A percentile compares a stretch with the other conserved stretches of the same genome.
Conservation (phyloP, 2,888 invertebrate genomes). For the Eristalis tenax region DNA sequence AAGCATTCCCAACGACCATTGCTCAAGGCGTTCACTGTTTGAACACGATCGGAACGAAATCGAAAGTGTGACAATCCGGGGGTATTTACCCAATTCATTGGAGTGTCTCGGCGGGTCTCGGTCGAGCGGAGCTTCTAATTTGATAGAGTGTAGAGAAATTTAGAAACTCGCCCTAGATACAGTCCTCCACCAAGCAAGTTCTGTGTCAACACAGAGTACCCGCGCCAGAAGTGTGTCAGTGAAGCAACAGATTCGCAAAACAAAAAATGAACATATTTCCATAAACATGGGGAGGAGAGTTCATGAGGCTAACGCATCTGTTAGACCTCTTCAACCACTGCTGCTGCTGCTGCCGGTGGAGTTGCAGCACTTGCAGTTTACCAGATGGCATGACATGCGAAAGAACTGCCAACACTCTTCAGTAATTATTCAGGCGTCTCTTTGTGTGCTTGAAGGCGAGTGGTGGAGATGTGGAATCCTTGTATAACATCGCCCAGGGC, state of each 20-base stretch:
- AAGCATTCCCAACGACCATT: not conserved
- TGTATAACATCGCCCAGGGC: not conserved
- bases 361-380: not conserved
- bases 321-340: not conserved
- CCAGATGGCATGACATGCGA: not conserved
- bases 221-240: too few relatives aligned
- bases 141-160: not conserved
- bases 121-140: not conserved
- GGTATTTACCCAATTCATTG: not conserved
- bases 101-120: not conserved
- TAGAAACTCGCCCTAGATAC: not conserved
- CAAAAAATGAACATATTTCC: too few relatives aligned
- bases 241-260: too few relatives aligned
- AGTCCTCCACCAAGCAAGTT: not conserved
- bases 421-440: not conserved
- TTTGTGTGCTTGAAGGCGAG: not conserved
- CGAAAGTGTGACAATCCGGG: not conserved
- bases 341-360: not conserved
- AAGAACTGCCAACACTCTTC: not conserved
- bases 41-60: not conserved
- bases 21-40: not conserved
- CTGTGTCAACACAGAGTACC: not conserved
- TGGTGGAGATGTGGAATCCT: not conserved
- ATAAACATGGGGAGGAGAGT: too few relatives aligned
- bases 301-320: not conserved